A percentile compares a stretch with the other conserved stretches of the same genome.
Conservation (phyloP, 2,797 vertebrate species). For the Numenius phaeopus region DNA sequence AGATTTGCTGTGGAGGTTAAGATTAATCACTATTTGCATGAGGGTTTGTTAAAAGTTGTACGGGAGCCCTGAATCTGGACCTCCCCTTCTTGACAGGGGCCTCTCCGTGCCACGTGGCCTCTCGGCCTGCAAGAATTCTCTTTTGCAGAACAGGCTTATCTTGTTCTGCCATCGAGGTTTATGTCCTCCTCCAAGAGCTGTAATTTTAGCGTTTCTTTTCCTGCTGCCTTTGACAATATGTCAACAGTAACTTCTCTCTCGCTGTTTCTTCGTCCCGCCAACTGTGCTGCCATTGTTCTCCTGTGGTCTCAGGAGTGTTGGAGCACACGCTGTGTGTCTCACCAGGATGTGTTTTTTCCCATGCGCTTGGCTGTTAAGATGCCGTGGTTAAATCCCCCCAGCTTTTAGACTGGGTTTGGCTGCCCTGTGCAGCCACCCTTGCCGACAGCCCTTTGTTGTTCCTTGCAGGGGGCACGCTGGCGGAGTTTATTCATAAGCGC, state of each 20-base stretch:
- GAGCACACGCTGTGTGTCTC: neutral
- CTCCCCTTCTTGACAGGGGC: neutral
- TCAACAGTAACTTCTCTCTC: constrained; percentile 1
- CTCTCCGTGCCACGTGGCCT: constrained; percentile 1
- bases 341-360: neutral
- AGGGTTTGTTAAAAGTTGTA: neutral
- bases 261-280: neutral
- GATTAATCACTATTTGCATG: neutral
- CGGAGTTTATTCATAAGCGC: constrained; percentile 97
- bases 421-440: neutral
- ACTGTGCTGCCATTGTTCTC: neutral
- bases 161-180: constrained; percentile 22
- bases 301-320: rapidly evolving
- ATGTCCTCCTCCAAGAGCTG: neutral
- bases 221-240: constrained; percentile 9
- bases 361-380: neutral
- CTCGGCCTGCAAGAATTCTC: constrained; percentile 10
- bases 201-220: constrained; percentile 35
- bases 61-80: neutral
- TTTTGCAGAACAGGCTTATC: constrained; percentile 65
- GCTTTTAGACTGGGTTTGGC: neutral
- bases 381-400: neutral
- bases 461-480: constrained; percentile 91
- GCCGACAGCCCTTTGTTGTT: neutral
- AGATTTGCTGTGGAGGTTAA: neutral